Evolutionary conservation across 2,888 invertebrate genomes (phyloP).

Genomic region (Limenitis camilla): DNA sequence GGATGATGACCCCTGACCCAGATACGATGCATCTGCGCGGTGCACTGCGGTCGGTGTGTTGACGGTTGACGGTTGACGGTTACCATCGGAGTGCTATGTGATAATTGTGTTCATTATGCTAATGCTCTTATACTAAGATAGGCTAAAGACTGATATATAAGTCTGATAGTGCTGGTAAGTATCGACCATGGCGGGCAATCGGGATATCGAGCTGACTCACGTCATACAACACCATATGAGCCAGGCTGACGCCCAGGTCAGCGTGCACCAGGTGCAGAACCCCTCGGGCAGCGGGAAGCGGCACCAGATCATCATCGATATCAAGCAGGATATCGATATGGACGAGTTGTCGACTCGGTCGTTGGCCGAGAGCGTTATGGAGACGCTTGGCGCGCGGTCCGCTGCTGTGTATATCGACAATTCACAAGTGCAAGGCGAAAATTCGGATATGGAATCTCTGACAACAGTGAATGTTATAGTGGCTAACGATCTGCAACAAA

Average conservation of each 20-base stretch:
- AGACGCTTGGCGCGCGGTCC: constrained; percentile 63
- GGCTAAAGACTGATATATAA: constrained; percentile 56
- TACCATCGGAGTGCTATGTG: constrained; percentile 46
- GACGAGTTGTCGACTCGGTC: constrained; percentile 65
- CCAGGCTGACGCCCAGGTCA: constrained; percentile 61
- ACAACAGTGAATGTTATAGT: constrained; percentile 70
- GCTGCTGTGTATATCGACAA: constrained; percentile 69
- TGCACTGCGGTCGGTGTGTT: constrained; percentile 39
- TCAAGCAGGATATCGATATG: constrained; percentile 69
- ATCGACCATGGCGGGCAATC: constrained; percentile 53
- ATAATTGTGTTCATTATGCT: constrained; percentile 66
- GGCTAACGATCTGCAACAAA: constrained; percentile 54
- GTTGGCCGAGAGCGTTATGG: constrained; percentile 70
- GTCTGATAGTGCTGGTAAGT: constrained; percentile 38
- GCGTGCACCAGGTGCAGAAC: constrained; percentile 63
- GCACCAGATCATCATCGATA: constrained; percentile 70
- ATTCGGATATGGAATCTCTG: constrained; percentile 57
- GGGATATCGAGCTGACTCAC: constrained; percentile 59
- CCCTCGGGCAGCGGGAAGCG: constrained; percentile 60
- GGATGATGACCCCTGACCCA: constrained; percentile 64
- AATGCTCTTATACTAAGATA: constrained; percentile 34
- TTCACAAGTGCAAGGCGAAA: constrained; percentile 46
- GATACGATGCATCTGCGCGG: constrained; percentile 55
- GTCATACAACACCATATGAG: constrained; percentile 65
- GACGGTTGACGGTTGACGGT: constrained; percentile 35